Evolutionary conservation across 2,888 invertebrate genomes (phyloP), one percentile per base, ranked within the genome.

Genomic region (Agapostemon virescens): DNA sequence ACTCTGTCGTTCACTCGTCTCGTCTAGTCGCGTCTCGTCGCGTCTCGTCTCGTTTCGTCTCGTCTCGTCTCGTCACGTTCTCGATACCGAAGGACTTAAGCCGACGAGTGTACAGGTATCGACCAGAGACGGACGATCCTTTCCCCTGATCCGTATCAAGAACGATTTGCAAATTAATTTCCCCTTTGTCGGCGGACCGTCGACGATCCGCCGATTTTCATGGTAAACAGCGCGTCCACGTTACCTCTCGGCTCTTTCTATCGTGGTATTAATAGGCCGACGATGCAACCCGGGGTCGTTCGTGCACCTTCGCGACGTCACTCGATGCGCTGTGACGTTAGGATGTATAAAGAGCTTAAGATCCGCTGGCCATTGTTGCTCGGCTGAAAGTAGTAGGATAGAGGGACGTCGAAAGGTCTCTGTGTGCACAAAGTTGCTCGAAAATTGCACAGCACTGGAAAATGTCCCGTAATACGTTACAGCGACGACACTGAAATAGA

Each of bases 91-190:
- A 55, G 52, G 80, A 72, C 71, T 61, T 70, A n/a, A 15, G 58
- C 33, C 58, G 68, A 67, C 61, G 70, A 61, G 67, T 70, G 52
- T 64, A 30, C 68, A 40, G 26, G 26, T 38, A 77, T 77, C 68
- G 68, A 52, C 68, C 45, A 49, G 75, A 38, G 33, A 45, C 63
- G 42, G 70, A 52, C 71, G 55, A 69, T 55, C 70, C 68, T 67
- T 63, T 79, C 58, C 49, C 49, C 38, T 49, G 75, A 85, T 79
- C 55, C 63, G 78, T 67, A 76, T 69, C 73, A 55, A 70, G 69
- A 85, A 80, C 75, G 77, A 84, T 84, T 85, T 78, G 85, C 70
- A 85, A 85, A 85, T 83, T 82, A 83, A 81, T 63, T 63, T 63
- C 63, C 49, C 63, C 63, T 63, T 63, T 63, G 63, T 63, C 63